phyloP scores from a whole-genome alignment of 2,113 vertebrate genomes.

The Brachyhypopomus gauderio region DNA sequence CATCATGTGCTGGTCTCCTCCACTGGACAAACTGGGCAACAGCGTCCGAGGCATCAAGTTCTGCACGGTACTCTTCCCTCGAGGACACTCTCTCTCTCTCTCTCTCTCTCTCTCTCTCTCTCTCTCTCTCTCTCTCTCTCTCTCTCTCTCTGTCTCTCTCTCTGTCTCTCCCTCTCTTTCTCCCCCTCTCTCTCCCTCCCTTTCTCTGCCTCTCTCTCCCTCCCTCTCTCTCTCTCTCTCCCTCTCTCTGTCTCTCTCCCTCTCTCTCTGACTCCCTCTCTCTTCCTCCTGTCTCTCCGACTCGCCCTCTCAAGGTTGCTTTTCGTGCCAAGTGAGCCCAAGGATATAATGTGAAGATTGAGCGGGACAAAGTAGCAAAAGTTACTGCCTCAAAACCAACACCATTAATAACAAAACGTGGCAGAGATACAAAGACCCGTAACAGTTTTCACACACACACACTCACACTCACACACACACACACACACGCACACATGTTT shows the following conservation, averaged over 20 bases:
- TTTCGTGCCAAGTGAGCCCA: too few relatives aligned
- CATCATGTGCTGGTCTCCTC: conserved; percentile 98
- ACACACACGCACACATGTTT: too few relatives aligned
- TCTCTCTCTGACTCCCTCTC: not conserved
- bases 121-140: not conserved
- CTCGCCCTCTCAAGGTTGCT: not conserved
- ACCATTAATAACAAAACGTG: too few relatives aligned
- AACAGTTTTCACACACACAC: too few relatives aligned
- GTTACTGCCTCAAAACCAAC: too few relatives aligned
- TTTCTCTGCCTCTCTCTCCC: not conserved
- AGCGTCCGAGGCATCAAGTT: conserved; percentile 97
- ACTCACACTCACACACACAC: too few relatives aligned
- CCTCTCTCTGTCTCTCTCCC: not conserved
- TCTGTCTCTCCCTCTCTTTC: not conserved
- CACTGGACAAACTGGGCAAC: conserved; percentile 97
- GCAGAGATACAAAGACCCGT: too few relatives aligned
- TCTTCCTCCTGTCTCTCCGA: not conserved
- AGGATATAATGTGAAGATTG: too few relatives aligned
- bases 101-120: not conserved
- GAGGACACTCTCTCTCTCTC: conserved; percentile 1
- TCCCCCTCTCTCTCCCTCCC: not conserved
- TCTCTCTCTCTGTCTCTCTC: not conserved
- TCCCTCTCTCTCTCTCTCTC: not conserved
- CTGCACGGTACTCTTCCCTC: conserved; percentile 84
- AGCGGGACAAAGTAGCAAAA: too few relatives aligned